phyloP scores from a whole-genome alignment of 2,797 vertebrate species.

The Neoniphon sammara region DNA sequence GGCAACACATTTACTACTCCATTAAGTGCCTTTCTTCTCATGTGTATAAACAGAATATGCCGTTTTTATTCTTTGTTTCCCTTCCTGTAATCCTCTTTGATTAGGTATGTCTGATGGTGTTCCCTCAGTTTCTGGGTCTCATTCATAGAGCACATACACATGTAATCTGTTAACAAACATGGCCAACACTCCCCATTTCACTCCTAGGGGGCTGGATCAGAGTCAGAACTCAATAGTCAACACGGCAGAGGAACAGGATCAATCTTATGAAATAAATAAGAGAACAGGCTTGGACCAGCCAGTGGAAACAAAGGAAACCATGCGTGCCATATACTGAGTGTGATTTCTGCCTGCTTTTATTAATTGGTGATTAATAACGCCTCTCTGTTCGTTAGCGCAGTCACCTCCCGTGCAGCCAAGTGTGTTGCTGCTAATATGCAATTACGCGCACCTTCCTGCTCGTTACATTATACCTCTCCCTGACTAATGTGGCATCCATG shows the following conservation, averaged over 20 bases:
- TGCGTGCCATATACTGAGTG: slow-evolving; percentile 74
- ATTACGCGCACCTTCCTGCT: slow-evolving; percentile 94
- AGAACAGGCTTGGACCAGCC: slow-evolving; percentile 72
- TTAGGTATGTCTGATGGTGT: slow-evolving; percentile 65
- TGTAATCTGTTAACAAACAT: slow-evolving; percentile 80
- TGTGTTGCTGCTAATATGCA: slow-evolving; percentile 87
- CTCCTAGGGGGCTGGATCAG: slow-evolving; percentile 75
- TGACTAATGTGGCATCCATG: slow-evolving; percentile 82
- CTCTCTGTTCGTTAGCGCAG: slow-evolving; percentile 96
- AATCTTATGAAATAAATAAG: slow-evolving; percentile 81
- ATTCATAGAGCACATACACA: slow-evolving; percentile 71
- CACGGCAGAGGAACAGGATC: slow-evolving; percentile 73
- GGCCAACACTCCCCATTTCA: slow-evolving; percentile 73
- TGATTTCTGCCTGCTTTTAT: slow-evolving; percentile 86
- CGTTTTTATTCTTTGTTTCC: slow-evolving; percentile 62
- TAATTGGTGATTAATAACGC: slow-evolving; percentile 98
- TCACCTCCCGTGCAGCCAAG: slow-evolving; percentile 96
- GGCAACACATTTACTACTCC: slow-evolving; percentile 63
- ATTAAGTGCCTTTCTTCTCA: slow-evolving; percentile 57
- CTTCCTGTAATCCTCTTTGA: slow-evolving; percentile 68
- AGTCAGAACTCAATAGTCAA: slow-evolving; percentile 78
- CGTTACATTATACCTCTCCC: slow-evolving; percentile 88
- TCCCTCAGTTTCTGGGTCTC: slow-evolving; percentile 62
- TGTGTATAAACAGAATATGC: slow-evolving; percentile 49
- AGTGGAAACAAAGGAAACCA: slow-evolving; percentile 80